Conservation (phyloP, 2,113 vertebrate genomes). For the Brachionichthys hirsutus region DNA sequence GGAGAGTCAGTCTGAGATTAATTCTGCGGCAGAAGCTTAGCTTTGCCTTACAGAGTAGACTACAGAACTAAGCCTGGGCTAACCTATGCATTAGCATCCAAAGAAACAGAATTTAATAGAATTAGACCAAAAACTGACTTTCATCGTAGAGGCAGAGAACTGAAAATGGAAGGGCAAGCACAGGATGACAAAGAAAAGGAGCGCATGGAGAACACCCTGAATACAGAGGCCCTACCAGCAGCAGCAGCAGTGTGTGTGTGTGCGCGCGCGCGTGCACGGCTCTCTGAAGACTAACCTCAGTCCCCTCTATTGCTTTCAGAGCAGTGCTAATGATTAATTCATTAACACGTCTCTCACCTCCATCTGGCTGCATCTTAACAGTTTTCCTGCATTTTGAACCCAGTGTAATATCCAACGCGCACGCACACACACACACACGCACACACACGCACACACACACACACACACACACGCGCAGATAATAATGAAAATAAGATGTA, state of each 20-base stretch:
- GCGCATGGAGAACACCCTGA: neutral
- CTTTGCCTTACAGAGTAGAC: neutral
- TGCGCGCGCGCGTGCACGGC: conserved; percentile 15
- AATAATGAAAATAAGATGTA: too few relatives aligned
- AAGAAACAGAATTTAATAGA: conserved; percentile 1
- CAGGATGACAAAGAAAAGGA: neutral
- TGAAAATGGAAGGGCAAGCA: neutral
- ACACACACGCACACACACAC: neutral
- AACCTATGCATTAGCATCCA: conserved; percentile 10
- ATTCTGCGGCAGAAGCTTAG: neutral
- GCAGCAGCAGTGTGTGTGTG: conserved; percentile 24
- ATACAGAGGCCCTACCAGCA: conserved; percentile 27
- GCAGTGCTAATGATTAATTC: conserved; percentile 59
- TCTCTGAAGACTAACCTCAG: conserved; percentile 22
- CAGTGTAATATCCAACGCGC: too few relatives aligned
- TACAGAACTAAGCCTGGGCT: neutral
- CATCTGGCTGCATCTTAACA: conserved; percentile 20
- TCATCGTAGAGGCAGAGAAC: neutral
- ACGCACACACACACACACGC: conserved; percentile 4
- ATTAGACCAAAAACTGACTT: too few relatives aligned
- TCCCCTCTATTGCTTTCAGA: conserved; percentile 41
- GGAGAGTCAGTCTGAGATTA: neutral
- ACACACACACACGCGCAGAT: too few relatives aligned
- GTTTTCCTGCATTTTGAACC: conserved; percentile 10
- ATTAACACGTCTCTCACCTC: conserved; percentile 37